Evolutionary conservation across 2,797 vertebrate genomes (phyloP).

Genomic region (Odontamblyopus rebecca): DNA sequence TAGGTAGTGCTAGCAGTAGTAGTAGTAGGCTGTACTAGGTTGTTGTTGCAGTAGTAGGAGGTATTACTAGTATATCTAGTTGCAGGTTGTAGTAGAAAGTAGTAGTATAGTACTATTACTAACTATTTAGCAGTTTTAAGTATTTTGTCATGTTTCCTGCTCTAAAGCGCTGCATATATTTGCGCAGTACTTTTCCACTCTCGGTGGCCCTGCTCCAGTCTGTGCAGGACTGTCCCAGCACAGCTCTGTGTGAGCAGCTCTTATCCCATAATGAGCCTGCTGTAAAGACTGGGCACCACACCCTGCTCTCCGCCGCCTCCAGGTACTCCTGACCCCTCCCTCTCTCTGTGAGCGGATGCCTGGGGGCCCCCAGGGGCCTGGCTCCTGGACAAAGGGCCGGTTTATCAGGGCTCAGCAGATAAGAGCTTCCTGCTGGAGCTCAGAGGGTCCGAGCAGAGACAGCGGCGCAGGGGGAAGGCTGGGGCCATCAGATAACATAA

Average conservation of each 20-base stretch:
- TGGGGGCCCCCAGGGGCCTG: background rate
- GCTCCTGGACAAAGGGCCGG: background rate
- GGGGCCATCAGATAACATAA: background rate
- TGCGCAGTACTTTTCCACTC: background rate
- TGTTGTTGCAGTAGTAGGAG: too few relatives aligned
- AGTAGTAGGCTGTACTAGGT: too few relatives aligned
- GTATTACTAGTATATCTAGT: too few relatives aligned
- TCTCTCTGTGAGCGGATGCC: background rate
- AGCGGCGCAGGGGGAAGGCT: background rate
- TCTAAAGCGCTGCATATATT: too few relatives aligned
- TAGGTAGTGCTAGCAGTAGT: too few relatives aligned
- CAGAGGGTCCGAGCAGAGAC: background rate
- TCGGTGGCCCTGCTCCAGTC: background rate
- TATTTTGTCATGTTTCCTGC: too few relatives aligned
- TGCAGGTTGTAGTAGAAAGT: too few relatives aligned
- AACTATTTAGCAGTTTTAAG: too few relatives aligned
- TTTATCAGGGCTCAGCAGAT: background rate
- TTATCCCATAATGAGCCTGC: background rate
- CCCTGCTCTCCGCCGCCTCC: background rate
- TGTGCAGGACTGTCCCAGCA: background rate
- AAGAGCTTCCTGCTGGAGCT: slow-evolving; percentile 1
- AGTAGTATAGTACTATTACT: too few relatives aligned
- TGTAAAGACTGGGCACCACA: background rate
- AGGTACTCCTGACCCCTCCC: background rate
- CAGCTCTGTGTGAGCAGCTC: background rate